A percentile compares a stretch with the other conserved stretches of the same genome.
phyloP scores from a whole-genome alignment of 2,113 vertebrate genomes.

The Taurulus bubalis region DNA sequence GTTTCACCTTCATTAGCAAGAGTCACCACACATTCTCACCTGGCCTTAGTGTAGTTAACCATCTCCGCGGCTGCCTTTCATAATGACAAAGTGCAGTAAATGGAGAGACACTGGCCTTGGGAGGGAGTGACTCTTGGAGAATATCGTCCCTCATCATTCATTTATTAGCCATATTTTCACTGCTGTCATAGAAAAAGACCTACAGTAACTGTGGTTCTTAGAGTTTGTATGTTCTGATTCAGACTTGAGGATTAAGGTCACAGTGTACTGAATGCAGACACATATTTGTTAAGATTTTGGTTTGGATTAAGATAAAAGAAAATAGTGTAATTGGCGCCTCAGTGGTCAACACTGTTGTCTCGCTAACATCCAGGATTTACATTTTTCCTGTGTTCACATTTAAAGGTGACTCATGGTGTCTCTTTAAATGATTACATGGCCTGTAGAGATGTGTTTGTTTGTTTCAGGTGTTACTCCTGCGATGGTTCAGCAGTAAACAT shows the following conservation, averaged over 20 bases:
- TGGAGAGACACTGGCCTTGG: slow-evolving; percentile 31
- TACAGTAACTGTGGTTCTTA: neutral
- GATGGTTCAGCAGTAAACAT: too few species aligned
- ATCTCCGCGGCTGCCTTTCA: slow-evolving; percentile 51
- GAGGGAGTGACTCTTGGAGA: slow-evolving; percentile 31
- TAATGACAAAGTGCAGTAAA: slow-evolving; percentile 66
- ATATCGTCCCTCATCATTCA: slow-evolving; percentile 38
- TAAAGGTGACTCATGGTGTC: too few species aligned
- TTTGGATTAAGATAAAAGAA: neutral
- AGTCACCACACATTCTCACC: slow-evolving; percentile 63
- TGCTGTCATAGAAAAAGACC: neutral
- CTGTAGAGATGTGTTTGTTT: too few species aligned
- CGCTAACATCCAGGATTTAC: too few species aligned
- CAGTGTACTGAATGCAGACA: neutral
- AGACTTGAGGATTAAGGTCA: slow-evolving; percentile 18
- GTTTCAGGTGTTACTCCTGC: too few species aligned
- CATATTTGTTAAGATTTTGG: slow-evolving; percentile 18
- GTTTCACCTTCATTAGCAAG: slow-evolving; percentile 79
- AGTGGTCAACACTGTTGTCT: too few species aligned
- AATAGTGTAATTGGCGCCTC: too few species aligned
- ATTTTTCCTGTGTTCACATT: too few species aligned
- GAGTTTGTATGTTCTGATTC: slow-evolving; percentile 13
- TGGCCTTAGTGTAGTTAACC: slow-evolving; percentile 58
- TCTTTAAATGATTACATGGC: too few species aligned
- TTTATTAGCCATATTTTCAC: slow-evolving; percentile 47